Evolutionary conservation across 1,140 invertebrate genomes (phyloP), one percentile per base, ranked within the genome.

Genomic region (Megathymus violae): DNA sequence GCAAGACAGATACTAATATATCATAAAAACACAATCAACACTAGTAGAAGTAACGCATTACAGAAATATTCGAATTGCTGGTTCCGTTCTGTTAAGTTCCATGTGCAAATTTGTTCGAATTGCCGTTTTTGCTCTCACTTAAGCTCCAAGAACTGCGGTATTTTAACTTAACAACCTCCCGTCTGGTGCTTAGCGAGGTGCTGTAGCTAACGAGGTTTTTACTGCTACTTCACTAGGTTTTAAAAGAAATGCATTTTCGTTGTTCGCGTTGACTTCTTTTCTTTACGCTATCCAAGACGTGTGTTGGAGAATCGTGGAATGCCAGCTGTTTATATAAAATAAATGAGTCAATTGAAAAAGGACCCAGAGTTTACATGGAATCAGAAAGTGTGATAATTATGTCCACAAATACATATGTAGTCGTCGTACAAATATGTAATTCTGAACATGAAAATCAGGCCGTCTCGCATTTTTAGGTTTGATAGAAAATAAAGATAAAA

Each of bases 201-300:
- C 52, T 56, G 25, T 16, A 56, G 40, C 22, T 44, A 56, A 56
- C 40, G 52, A 56, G 52, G 52, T 56, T 56, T 56, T 56, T 56
- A 56, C 52, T 31, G 40, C 54, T 13, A 34, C 19, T 34, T 46
- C 54, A 17, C 25, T 58, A 58, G 40, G 25, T 46, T 46, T 56
- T 41, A 43, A 31, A 31, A 43, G 27, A 43, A 46, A 44, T 16
- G 41, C 40, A 44, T 31, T 40, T 44, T 44, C 52, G 40, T 43
- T 56, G 51, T 58, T 58, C 41, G 27, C 14, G n/a, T 46, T 46
- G 9, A n/a, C 41, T 44, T 58, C 43, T 50, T 38, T 31, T 31
- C 64, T 36, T 47, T 15, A 44, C 15, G 16, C 14, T 19, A 13
- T 40, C 17, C 16, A 19, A 19, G 51, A 17, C 41, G n/a, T 43